phyloP scores from a whole-genome alignment of 2,113 vertebrate species.

The Rostratula benghalensis region DNA sequence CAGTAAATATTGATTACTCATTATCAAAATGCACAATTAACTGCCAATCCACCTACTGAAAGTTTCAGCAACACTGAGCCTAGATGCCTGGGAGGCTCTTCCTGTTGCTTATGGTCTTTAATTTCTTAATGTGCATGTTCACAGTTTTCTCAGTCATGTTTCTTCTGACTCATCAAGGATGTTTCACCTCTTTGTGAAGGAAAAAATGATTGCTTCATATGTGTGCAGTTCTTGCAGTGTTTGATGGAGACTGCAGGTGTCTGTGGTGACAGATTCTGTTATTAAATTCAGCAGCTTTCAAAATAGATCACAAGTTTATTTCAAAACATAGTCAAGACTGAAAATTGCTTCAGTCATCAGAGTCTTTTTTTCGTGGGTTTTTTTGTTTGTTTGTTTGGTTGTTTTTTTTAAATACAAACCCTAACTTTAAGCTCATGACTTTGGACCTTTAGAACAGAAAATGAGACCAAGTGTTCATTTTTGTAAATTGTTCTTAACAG shows the following conservation, averaged over 20 bases:
- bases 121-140: background rate
- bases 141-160: background rate
- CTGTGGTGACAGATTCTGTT: conserved; percentile 32
- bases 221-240: background rate
- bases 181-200: background rate
- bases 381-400: background rate
- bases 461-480: background rate
- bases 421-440: background rate
- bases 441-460: background rate
- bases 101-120: background rate
- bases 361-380: too few species aligned
- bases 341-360: background rate
- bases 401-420: background rate
- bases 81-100: background rate
- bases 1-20: background rate
- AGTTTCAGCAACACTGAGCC: background rate
- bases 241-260: conserved; percentile 6
- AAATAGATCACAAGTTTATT: conserved; percentile 24
- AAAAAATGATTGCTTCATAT: background rate
- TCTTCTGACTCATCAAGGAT: background rate
- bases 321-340: background rate
- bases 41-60: background rate
- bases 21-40: background rate
- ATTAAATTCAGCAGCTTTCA: conserved; percentile 22
- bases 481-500: background rate